Evolutionary conservation across 2,797 vertebrate genomes (phyloP), one percentile per base, ranked within the genome.

Genomic region (Chrosomus eos): DNA sequence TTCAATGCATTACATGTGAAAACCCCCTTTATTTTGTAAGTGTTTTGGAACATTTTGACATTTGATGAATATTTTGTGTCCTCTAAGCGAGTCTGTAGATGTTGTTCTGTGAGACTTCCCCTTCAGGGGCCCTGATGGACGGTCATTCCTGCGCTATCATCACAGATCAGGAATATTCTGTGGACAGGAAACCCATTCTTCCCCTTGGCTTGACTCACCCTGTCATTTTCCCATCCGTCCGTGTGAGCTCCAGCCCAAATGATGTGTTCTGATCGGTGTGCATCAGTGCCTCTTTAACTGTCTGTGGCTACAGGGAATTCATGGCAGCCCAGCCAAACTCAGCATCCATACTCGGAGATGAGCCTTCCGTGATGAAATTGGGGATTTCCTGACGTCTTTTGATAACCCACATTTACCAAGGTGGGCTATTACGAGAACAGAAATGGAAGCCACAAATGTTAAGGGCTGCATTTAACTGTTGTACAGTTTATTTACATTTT

Each of bases 271-370:
- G 64, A 85, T 88, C 84, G 73, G 75, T 88, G 80, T 40, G 70
- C 86, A 80, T 60, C 84, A 76, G 76, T 77, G 74, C 89, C 60
- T 78, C 86, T 87, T 72, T 86, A 92, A 88, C 85, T 36, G 84
- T 85, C 87, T 88, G 87, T 87, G 88, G 85, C 87, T 84, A 48
- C 81, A 83, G 84, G 83, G 84, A 88, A 88, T 89, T 88, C 85
- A 77, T 62, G 40, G 67, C 82, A 74, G 84, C 40, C 78, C 83
- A 48, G 86, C 76, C 85, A 89, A 88, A 89, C 85, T 64, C 81
- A 86, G 77, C 77, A 86, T 81, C 82, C 83, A 83, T 79, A 88
- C 86, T 79, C 40, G 84, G 85, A 87, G 88, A 89, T 89, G 88
- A 68, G 77, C 88, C 82, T 86, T 81, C 85, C 78, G 73, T 89